Conservation (phyloP, 2,888 invertebrate species). For the Notodonta dromedarius region DNA sequence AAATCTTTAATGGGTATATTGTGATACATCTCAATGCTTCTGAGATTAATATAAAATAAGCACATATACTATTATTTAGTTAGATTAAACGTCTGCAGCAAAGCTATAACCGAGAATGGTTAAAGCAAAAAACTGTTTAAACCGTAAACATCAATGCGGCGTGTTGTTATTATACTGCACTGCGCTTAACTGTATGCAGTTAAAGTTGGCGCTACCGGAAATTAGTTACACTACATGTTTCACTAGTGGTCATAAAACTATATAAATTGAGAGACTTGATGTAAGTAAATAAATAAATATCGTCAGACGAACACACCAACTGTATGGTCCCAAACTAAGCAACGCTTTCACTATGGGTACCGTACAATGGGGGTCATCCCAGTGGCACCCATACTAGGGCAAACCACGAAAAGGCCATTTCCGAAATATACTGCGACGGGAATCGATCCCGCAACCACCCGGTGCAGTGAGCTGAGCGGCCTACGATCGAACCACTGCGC, state of each 20-base stretch:
- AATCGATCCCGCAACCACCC: no score
- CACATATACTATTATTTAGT: background rate
- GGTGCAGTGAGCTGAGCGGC: no score
- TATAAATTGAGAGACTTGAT: background rate
- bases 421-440: no score
- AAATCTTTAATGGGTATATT: no score
- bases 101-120: conserved; percentile 2
- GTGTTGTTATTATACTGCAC: background rate
- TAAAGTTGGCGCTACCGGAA: conserved; percentile 1
- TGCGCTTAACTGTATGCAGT: conserved; percentile 2
- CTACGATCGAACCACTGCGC: no score
- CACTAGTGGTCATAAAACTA: background rate
- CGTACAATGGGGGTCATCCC: no score
- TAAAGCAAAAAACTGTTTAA: background rate
- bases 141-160: background rate
- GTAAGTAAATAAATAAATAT: no score
- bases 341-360: no score
- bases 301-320: no score
- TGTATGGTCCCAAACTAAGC: no score
- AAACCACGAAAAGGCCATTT: no score
- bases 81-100: background rate
- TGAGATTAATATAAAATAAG: background rate
- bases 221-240: conserved; percentile 3
- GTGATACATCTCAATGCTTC: background rate
- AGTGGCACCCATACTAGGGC: no score